A percentile compares a stretch with the other conserved stretches of the same genome.
Conservation (phyloP, 2,888 invertebrate species). For the Polietes domitor region DNA sequence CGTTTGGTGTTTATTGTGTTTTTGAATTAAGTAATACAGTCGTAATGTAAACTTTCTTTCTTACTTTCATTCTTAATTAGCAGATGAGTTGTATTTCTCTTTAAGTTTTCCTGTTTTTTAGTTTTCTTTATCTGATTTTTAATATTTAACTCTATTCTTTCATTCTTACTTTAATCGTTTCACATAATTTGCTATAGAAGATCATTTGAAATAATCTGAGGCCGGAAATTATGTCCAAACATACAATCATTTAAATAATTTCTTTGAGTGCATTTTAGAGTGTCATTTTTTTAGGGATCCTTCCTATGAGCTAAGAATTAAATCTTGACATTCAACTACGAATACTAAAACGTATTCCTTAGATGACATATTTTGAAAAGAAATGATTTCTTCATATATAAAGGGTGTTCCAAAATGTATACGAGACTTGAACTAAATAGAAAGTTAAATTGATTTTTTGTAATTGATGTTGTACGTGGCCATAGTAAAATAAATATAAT, state of each 20-base stretch:
- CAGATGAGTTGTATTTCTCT: constrained; percentile 11
- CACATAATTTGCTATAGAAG: background rate
- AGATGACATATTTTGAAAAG: too few species aligned
- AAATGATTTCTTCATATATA: too few species aligned
- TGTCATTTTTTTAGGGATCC: too few species aligned
- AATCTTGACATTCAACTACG: too few species aligned
- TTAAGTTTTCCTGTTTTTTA: constrained; percentile 34
- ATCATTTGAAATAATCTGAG: background rate
- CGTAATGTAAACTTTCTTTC: constrained; percentile 69
- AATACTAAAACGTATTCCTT: too few species aligned
- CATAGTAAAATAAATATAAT: too few species aligned
- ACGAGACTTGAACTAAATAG: too few species aligned
- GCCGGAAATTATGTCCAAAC: background rate
- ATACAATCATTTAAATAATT: background rate
- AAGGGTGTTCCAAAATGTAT: too few species aligned
- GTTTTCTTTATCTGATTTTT: constrained; percentile 7
- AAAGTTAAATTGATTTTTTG: too few species aligned
- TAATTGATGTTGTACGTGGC: too few species aligned
- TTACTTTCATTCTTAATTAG: constrained; percentile 57
- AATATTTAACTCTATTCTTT: background rate
- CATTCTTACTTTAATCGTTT: background rate
- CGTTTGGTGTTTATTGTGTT: constrained; percentile 80
- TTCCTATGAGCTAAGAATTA: too few species aligned
- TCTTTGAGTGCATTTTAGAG: background rate
- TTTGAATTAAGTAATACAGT: constrained; percentile 68